These are phyloP conservation scores for Condylura cristata DNA, from an alignment of 2,113 vertebrate genomes.

Conservation along the genomic window DNA sequence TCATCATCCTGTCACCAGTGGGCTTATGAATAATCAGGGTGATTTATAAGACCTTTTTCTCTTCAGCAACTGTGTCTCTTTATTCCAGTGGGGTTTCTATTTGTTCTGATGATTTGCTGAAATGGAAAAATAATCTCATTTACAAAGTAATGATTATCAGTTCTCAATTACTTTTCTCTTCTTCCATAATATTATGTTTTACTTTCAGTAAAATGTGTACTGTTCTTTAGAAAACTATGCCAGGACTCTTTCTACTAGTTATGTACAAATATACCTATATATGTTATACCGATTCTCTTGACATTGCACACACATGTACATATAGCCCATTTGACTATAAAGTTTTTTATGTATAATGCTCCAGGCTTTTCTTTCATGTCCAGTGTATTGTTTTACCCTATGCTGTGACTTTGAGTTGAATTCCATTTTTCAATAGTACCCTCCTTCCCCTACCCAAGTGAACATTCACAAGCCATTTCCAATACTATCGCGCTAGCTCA, in stretches of 20 bases:
- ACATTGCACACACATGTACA: background rate
- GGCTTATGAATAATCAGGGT: background rate
- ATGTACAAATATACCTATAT: background rate
- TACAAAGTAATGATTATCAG: background rate
- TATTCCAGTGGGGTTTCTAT: background rate
- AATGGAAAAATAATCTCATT: background rate
- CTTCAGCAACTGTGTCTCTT: background rate
- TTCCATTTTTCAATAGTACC: background rate
- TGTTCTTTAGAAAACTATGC: background rate
- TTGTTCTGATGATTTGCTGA: background rate
- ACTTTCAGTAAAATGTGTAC: background rate
- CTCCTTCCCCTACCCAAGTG: rapidly evolving
- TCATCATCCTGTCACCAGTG: background rate
- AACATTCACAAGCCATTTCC: background rate
- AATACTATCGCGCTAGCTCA: background rate
- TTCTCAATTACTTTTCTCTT: background rate
- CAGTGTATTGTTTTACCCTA: background rate
- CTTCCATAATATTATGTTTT: background rate
- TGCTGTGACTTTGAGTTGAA: background rate
- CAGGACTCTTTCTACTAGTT: background rate
- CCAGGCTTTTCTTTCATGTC: background rate
- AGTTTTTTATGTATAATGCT: background rate
- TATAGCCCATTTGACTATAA: background rate
- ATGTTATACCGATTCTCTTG: background rate
- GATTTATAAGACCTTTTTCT: background rate